A percentile compares a stretch with the other conserved stretches of the same genome.
These are phyloP conservation scores for Falco novaeseelandiae DNA, from an alignment of 2,797 vertebrate genomes.

Conservation along the genomic window DNA sequence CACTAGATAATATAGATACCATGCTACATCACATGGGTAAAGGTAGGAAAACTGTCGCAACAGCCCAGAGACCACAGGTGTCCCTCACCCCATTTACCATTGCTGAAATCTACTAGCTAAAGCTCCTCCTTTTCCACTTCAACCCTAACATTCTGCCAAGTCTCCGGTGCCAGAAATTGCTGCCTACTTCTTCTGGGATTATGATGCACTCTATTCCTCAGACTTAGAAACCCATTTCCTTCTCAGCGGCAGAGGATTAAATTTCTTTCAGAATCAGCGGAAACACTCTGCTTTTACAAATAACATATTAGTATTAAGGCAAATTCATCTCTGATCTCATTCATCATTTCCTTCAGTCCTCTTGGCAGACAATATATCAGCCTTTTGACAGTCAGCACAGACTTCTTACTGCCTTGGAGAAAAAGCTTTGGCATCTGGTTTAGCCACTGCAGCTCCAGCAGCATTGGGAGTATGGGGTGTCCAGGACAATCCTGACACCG, in stretches of 20 bases:
- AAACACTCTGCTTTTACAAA: slow-evolving; percentile 53
- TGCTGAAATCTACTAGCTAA: neutral
- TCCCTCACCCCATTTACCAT: neutral
- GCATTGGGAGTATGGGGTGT: neutral
- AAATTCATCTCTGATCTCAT: slow-evolving; percentile 61
- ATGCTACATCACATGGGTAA: neutral
- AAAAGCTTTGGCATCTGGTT: neutral
- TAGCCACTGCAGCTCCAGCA: neutral
- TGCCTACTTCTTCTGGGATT: slow-evolving; percentile 41
- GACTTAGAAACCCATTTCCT: slow-evolving; percentile 51
- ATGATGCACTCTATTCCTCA: slow-evolving; percentile 42
- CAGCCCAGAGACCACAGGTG: neutral
- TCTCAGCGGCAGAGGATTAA: slow-evolving; percentile 59
- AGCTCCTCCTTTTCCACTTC: neutral
- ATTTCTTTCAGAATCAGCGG: slow-evolving; percentile 59
- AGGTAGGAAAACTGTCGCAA: neutral
- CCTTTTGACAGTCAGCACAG: neutral
- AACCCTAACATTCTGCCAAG: slow-evolving; percentile 1
- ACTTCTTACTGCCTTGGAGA: neutral
- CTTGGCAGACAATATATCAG: neutral
- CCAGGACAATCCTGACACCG: neutral
- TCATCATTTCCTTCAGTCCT: slow-evolving; percentile 33
- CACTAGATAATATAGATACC: neutral
- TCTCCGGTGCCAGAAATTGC: neutral
- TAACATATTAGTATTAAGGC: slow-evolving; percentile 28